Conservation (phyloP, 2,797 vertebrate species). For the Sebastes oblongus region DNA sequence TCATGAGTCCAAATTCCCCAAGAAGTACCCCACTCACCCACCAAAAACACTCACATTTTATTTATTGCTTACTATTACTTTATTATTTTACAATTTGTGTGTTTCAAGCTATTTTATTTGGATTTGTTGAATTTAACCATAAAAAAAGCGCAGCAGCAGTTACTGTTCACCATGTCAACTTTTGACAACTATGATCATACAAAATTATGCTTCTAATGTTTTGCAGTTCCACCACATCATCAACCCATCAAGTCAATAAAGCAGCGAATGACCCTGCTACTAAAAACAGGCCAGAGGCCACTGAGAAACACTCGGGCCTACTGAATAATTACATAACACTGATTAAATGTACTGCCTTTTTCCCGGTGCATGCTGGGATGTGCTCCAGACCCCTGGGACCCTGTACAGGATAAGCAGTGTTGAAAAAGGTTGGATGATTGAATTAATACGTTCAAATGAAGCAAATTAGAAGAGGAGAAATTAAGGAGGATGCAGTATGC, state of each 20-base stretch:
- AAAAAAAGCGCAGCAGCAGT: too few species aligned
- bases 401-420: slow-evolving; percentile 22
- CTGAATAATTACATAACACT: slow-evolving; percentile 41
- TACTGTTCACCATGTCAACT: too few species aligned
- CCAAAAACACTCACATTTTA: too few species aligned
- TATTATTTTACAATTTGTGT: too few species aligned
- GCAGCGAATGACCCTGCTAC: neutral
- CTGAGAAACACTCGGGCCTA: neutral
- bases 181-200: neutral
- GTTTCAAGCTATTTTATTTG: too few species aligned
- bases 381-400: slow-evolving; percentile 27
- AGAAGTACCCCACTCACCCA: too few species aligned
- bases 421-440: slow-evolving; percentile 41
- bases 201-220: neutral
- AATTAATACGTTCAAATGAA: slow-evolving; percentile 50
- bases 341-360: slow-evolving; percentile 39
- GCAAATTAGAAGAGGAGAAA: slow-evolving; percentile 37
- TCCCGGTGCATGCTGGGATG: slow-evolving; percentile 19
- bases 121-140: too few species aligned
- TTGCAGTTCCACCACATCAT: neutral
- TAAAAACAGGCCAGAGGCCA: neutral
- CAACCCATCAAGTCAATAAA: neutral
- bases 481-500: slow-evolving; percentile 32
- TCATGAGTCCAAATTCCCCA: too few species aligned
- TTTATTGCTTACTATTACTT: neutral